These are phyloP conservation scores for Silurus glanis DNA, from an alignment of 2,113 vertebrate genomes.

Conservation along the genomic window DNA sequence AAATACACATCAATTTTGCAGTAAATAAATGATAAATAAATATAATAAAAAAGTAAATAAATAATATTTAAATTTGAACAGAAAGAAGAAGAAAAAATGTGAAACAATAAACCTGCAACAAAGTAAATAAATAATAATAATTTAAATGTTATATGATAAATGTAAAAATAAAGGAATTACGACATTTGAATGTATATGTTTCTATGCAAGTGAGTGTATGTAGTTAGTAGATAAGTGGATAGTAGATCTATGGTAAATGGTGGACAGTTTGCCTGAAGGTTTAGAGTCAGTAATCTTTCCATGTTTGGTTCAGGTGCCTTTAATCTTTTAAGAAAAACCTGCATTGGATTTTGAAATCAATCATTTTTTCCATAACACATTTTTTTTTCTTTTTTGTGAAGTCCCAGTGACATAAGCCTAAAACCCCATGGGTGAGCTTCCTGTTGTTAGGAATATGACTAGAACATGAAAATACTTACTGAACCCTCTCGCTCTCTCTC, in stretches of 20 bases:
- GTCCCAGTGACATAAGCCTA: not conserved
- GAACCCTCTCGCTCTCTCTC: not conserved
- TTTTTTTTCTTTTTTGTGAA: not conserved
- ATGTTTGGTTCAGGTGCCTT: not conserved
- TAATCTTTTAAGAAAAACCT: not conserved
- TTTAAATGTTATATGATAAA: not conserved
- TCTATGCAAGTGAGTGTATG: not conserved
- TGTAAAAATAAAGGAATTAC: not conserved
- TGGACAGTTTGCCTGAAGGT: not conserved
- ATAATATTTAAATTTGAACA: not conserved
- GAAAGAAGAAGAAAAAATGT: no score
- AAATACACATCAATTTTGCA: not conserved
- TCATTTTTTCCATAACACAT: not conserved
- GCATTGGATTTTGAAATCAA: not conserved
- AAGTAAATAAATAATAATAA: no score
- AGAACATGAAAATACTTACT: not conserved
- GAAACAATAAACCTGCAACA: no score
- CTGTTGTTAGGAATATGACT: slow-evolving; percentile 27
- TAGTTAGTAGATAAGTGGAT: no score
- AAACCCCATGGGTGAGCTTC: not conserved
- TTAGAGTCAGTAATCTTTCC: not conserved
- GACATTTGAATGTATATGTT: not conserved
- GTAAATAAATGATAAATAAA: not conserved
- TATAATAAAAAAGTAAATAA: no score
- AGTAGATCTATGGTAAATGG: not conserved